Conservation (phyloP, 2,113 vertebrate species). For the Corythaixoides concolor region DNA sequence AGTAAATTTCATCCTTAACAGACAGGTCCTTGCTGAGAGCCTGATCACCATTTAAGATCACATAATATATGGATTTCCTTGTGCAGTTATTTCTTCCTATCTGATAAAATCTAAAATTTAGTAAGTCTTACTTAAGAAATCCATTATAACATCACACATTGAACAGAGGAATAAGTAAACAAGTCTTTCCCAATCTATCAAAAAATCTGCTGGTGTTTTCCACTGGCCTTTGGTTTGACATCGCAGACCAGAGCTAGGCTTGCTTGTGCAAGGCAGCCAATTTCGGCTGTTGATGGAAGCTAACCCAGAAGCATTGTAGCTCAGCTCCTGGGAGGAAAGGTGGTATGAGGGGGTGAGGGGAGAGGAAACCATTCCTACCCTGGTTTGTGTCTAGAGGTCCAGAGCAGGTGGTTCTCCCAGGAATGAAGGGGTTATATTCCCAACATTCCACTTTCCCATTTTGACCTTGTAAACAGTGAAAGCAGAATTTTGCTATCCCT, state of each 20-base stretch:
- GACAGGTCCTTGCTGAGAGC: background rate
- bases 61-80: background rate
- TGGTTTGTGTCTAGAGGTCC: background rate
- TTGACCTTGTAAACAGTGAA: background rate
- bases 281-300: background rate
- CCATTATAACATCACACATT: background rate
- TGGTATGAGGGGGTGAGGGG: no score
- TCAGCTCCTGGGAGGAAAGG: background rate
- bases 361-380: background rate
- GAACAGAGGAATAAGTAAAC: slow-evolving; percentile 29
- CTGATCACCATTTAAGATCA: background rate
- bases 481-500: background rate
- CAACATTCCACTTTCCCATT: background rate
- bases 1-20: background rate
- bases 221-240: background rate
- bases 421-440: background rate
- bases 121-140: background rate
- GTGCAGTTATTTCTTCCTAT: background rate
- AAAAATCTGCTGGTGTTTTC: background rate
- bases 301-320: background rate
- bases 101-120: background rate
- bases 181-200: background rate
- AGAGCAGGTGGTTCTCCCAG: background rate
- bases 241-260: background rate
- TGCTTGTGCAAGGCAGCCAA: background rate